These are phyloP conservation scores for Micromussa lordhowensis DNA, from an alignment of 92 coral and sea anemone genomes.

Conservation along the genomic window DNA sequence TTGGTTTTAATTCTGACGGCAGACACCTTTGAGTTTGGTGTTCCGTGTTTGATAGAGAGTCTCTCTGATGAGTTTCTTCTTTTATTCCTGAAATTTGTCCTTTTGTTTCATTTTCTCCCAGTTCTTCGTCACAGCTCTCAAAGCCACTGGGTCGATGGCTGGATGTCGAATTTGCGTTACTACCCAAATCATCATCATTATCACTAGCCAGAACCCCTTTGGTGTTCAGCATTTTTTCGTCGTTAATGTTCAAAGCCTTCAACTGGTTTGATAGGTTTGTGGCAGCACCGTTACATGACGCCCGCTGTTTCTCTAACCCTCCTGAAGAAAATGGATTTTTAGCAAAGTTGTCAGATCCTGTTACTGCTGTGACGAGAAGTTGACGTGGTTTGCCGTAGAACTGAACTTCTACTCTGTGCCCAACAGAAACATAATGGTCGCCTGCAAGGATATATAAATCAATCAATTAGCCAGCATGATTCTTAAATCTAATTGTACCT, in stretches of 20 bases:
- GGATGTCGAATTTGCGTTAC: not conserved
- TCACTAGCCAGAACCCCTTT: not conserved
- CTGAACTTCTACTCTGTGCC: conserved; percentile 71
- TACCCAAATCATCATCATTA: not conserved
- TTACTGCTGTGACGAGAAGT: conserved; percentile 60
- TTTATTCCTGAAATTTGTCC: not conserved
- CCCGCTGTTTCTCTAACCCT: not conserved
- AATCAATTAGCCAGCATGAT: not conserved
- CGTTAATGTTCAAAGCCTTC: not conserved
- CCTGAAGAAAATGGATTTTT: not conserved
- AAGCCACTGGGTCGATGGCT: not conserved
- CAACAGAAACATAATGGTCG: conserved; percentile 64
- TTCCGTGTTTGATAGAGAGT: not conserved
- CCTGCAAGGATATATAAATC: conserved; percentile 41
- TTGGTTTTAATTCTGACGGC: not conserved
- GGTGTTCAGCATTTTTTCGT: not conserved
- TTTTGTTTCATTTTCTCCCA: not conserved
- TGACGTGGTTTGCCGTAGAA: conserved; percentile 85
- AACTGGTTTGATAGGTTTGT: conserved; percentile 1
- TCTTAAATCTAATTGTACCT: too few relatives aligned
- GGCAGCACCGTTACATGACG: not conserved
- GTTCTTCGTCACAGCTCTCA: not conserved
- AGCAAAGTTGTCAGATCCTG: not conserved
- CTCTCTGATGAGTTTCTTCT: not conserved
- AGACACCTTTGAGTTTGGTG: conserved; percentile 1